These are phyloP conservation scores for Halcyon smyrnensis DNA, from an alignment of 2,797 vertebrate genomes.

Conservation along the genomic window DNA sequence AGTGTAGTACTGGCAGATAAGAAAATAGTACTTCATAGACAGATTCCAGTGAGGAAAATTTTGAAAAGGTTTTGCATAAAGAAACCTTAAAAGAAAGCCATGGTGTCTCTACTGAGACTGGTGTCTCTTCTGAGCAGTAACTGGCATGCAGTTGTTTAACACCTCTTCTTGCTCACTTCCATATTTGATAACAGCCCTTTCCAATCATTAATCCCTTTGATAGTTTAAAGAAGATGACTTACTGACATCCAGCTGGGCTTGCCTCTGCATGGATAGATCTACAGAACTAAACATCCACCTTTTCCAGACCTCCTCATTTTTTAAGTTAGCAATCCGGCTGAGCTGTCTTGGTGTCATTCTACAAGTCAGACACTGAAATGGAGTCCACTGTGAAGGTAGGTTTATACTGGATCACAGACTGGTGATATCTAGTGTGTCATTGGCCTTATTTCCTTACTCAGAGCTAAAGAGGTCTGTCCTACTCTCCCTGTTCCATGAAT, in stretches of 20 bases:
- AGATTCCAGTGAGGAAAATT: neutral
- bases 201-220: neutral
- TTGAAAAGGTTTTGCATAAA: neutral
- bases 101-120: too few species aligned
- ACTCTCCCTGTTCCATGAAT: too few species aligned
- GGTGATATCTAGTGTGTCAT: accelerated
- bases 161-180: neutral
- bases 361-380: neutral
- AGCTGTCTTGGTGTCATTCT: neutral
- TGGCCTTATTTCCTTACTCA: neutral
- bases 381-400: accelerated
- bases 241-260: neutral
- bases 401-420: neutral
- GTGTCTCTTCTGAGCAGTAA: neutral
- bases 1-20: neutral
- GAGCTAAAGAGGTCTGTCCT: neutral
- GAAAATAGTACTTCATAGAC: neutral
- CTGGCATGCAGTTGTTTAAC: neutral
- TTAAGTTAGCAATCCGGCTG: neutral
- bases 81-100: neutral
- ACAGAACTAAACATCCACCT: neutral
- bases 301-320: neutral
- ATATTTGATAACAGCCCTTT: neutral
- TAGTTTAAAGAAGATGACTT: neutral
- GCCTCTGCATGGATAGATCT: neutral